These are phyloP conservation scores for Notamacropus eugenii DNA, from an alignment of 2,797 vertebrate species.

Conservation along the genomic window DNA sequence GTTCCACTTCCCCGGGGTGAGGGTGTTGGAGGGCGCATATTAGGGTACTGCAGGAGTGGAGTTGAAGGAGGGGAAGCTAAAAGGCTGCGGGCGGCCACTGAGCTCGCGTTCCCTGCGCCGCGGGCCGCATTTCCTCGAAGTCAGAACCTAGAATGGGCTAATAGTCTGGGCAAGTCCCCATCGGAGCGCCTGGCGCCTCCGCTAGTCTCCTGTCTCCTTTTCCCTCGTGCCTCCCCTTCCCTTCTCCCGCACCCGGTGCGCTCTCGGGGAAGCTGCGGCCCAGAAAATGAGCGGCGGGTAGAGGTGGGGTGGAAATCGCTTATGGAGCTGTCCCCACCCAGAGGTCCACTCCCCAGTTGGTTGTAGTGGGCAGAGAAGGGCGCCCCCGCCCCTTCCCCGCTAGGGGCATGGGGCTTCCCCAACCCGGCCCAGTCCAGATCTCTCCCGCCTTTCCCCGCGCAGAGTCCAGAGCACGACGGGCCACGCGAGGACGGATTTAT, in stretches of 20 bases:
- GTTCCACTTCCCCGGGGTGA: background rate
- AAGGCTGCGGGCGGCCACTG: background rate
- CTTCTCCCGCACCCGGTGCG: background rate
- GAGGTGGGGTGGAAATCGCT: slow-evolving; percentile 44
- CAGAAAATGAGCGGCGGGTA: slow-evolving; percentile 31
- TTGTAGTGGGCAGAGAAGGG: slow-evolving; percentile 50
- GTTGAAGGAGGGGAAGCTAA: background rate
- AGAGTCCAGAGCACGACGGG: background rate
- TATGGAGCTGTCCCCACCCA: slow-evolving; percentile 53
- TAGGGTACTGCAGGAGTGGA: background rate
- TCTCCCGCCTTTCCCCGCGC: background rate
- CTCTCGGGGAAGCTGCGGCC: slow-evolving; percentile 8
- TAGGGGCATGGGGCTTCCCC: slow-evolving; percentile 29
- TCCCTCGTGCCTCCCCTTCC: slow-evolving; percentile 15
- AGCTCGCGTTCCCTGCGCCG: background rate
- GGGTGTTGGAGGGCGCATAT: background rate
- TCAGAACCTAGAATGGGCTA: slow-evolving; percentile 67
- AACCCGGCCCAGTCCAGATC: background rate
- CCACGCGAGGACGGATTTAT: background rate
- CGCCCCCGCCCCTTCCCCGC: slow-evolving; percentile 24
- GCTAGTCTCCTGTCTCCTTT: slow-evolving; percentile 39
- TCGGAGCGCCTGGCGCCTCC: slow-evolving; percentile 35
- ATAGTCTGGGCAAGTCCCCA: slow-evolving; percentile 14
- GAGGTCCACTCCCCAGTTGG: slow-evolving; percentile 62
- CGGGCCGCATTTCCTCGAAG: slow-evolving; percentile 71